Evolutionary conservation across 2,797 vertebrate species (phyloP), one percentile per base, ranked within the genome.

Genomic region (Lates japonicus): DNA sequence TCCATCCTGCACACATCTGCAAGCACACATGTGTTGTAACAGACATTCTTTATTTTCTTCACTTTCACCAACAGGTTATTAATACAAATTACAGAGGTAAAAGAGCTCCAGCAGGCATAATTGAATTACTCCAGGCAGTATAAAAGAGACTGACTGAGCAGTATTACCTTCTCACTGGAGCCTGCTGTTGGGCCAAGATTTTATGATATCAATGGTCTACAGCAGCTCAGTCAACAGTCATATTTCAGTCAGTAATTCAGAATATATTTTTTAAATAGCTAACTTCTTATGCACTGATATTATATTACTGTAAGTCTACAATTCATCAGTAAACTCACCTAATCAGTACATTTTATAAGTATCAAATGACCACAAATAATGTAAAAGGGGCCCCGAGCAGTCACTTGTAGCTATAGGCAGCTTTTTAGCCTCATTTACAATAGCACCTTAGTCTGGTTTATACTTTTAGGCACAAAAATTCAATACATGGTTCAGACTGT

Each of bases 61-160:
- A 80, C 81, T 82, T 90, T 88, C 82, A 74, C 78, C 58, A 71
- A 35, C 81, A 83, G 71, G 10, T 88, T 86, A 80, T 91, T 88
- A 70, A 86, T 85, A 75, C 60, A 85, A 86, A 85, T 82, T 73
- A 80, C 76, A 70, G 71, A 64, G 72, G 81, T 68, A 73, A 84
- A 75, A 75, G 73, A 77, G 63, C 39, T 57, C 80, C 68, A 80
- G 72, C 61, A 78, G 71, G 63, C 48, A 71, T 76, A 87, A 90
- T 42, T 87, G 66, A 90, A 86, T 83, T 54, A 82, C 74, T 68
- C 37, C 46, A 67, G 66, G 75, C 67, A 58, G 60, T 74, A 77
- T 63, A 78, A 80, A 74, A 78, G 64, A 69, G 44, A 70, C 61
- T 72, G 63, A 77, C 41, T 79, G 42, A 69, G 64, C 65, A 72